Evolutionary conservation across 2,113 vertebrate species (phyloP).

Genomic region (Pangasianodon gigas): DNA sequence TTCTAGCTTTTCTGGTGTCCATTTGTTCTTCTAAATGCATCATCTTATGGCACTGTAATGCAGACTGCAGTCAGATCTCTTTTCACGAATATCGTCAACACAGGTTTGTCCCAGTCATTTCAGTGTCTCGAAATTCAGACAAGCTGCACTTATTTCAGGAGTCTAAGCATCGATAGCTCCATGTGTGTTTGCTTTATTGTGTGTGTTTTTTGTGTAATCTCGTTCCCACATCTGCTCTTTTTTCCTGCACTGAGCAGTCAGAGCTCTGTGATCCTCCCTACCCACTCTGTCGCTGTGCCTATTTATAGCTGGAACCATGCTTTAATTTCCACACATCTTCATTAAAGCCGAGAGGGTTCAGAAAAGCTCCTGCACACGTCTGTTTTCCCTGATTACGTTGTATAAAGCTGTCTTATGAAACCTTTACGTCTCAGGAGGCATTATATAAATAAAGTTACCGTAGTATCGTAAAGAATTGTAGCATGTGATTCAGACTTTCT

Average conservation of each 20-base stretch:
- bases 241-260: slow-evolving; percentile 5
- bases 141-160: neutral
- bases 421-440: neutral
- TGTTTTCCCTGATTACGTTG: neutral
- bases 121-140: neutral
- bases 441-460: neutral
- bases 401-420: neutral
- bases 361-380: neutral
- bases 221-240: slow-evolving; percentile 29
- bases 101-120: neutral
- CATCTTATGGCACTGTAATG: neutral
- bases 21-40: neutral
- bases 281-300: slow-evolving; percentile 46
- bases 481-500: neutral
- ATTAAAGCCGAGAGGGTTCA: slow-evolving; percentile 22
- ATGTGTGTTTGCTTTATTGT: slow-evolving; percentile 18
- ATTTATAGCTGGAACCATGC: slow-evolving; percentile 52
- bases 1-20: neutral
- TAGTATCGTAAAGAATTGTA: neutral
- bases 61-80: neutral
- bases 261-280: slow-evolving; percentile 43
- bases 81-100: neutral
- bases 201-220: slow-evolving; percentile 8
- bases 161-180: neutral
- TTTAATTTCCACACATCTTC: slow-evolving; percentile 30